Evolutionary conservation across 2,113 vertebrate genomes (phyloP).

Genomic region (Ceyx margarethae): DNA sequence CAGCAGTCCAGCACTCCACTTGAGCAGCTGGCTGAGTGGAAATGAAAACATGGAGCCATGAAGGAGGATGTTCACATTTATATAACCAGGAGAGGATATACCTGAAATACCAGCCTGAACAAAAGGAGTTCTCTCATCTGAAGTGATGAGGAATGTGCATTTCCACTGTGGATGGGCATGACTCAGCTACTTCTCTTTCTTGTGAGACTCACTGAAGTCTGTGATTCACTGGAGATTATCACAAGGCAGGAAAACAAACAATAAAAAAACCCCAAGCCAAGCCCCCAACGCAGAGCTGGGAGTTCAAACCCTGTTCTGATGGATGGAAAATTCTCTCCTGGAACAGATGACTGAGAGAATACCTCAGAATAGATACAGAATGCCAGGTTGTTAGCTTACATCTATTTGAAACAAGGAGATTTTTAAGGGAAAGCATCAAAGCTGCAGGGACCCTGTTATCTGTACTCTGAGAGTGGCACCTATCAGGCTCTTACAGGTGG

Average conservation of each 20-base stretch:
- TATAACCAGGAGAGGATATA: neutral
- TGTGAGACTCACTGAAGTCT: neutral
- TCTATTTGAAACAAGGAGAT: neutral
- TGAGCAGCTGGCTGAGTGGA: neutral
- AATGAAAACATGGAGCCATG: neutral
- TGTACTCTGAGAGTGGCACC: neutral
- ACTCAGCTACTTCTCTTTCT: neutral
- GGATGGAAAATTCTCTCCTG: neutral
- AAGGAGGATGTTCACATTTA: neutral
- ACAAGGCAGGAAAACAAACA: neutral
- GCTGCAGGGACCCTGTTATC: neutral
- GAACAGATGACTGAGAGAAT: neutral
- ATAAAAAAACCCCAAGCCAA: neutral
- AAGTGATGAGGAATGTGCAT: neutral
- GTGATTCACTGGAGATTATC: neutral
- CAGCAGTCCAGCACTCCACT: neutral
- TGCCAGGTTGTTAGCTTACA: neutral
- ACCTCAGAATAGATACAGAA: neutral
- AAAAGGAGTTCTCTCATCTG: neutral
- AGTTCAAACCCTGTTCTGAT: neutral
- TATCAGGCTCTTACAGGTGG: neutral
- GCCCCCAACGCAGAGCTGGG: neutral
- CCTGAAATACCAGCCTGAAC: neutral
- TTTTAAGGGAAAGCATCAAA: neutral
- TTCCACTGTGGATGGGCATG: neutral